Percentiles rank a stretch among this genome's conserved stretches.
phyloP scores from a whole-genome alignment of 2,797 vertebrate genomes.

The Acridotheres tristis region DNA sequence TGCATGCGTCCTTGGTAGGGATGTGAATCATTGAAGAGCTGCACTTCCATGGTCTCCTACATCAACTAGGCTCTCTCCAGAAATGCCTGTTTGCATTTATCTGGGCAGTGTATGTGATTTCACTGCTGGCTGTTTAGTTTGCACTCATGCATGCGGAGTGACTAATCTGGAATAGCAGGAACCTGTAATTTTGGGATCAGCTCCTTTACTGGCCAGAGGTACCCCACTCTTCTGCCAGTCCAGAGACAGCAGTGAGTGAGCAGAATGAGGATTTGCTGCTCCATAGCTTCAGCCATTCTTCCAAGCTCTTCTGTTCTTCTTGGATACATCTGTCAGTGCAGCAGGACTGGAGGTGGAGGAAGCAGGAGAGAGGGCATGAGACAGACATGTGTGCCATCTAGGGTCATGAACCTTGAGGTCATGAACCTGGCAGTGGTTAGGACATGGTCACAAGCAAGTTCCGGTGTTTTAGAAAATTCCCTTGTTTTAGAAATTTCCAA shows the following conservation, averaged over 20 bases:
- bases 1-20: neutral
- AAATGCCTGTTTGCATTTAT: neutral
- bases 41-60: neutral
- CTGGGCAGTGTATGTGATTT: neutral
- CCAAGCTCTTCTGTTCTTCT: neutral
- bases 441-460: neutral
- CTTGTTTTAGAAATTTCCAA: neutral
- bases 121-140: neutral
- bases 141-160: rapidly evolving
- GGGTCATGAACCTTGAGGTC: neutral
- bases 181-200: neutral
- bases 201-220: neutral
- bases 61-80: neutral
- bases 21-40: neutral
- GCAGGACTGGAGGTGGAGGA: neutral
- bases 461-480: neutral
- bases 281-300: neutral
- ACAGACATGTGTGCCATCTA: rapidly evolving
- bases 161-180: slow-evolving; percentile 16
- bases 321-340: neutral
- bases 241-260: neutral
- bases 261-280: neutral
- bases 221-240: neutral
- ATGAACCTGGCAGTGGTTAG: neutral
- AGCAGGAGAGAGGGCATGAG: neutral